Evolutionary conservation across 2,113 vertebrate species (phyloP).

Genomic region (Prietella phreatophila): DNA sequence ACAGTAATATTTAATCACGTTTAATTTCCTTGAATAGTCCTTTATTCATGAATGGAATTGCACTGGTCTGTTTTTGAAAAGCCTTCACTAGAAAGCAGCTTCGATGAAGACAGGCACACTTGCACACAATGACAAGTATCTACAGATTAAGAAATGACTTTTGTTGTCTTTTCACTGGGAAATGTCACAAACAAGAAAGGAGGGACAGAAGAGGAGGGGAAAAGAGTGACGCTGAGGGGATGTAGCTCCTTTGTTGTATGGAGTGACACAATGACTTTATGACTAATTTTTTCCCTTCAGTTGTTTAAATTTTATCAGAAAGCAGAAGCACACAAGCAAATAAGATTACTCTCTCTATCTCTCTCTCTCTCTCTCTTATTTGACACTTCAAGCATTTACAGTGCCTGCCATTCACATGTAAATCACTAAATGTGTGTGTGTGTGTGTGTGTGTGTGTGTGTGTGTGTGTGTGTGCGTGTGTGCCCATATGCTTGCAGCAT

Average conservation of each 20-base stretch:
- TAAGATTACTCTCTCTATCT: slow-evolving; percentile 63
- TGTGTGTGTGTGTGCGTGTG: slow-evolving; percentile 35
- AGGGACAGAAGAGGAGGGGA: slow-evolving; percentile 49
- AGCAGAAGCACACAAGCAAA: slow-evolving; percentile 70
- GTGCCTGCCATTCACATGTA: slow-evolving; percentile 76
- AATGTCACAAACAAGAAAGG: slow-evolving; percentile 78
- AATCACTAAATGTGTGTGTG: slow-evolving; percentile 62
- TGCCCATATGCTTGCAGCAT: slow-evolving; percentile 43
- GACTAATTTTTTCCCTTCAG: slow-evolving; percentile 69
- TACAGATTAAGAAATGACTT: slow-evolving; percentile 77
- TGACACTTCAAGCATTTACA: slow-evolving; percentile 77
- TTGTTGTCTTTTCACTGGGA: slow-evolving; percentile 77
- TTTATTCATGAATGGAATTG: slow-evolving; percentile 72
- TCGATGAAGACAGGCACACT: slow-evolving; percentile 47
- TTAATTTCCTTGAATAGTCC: slow-evolving; percentile 72
- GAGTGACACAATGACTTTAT: slow-evolving; percentile 80
- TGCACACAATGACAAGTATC: slow-evolving; percentile 72
- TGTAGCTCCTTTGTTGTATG: slow-evolving; percentile 70
- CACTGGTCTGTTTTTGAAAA: slow-evolving; percentile 63
- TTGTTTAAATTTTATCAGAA: slow-evolving; percentile 60
- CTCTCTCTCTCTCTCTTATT: slow-evolving; percentile 67
- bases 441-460: slow-evolving; percentile 38
- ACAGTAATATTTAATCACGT: slow-evolving; percentile 74
- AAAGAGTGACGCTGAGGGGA: slow-evolving; percentile 60
- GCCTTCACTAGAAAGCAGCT: slow-evolving; percentile 51